Conservation (phyloP, 2,888 invertebrate genomes). For the Perdita meconis region DNA sequence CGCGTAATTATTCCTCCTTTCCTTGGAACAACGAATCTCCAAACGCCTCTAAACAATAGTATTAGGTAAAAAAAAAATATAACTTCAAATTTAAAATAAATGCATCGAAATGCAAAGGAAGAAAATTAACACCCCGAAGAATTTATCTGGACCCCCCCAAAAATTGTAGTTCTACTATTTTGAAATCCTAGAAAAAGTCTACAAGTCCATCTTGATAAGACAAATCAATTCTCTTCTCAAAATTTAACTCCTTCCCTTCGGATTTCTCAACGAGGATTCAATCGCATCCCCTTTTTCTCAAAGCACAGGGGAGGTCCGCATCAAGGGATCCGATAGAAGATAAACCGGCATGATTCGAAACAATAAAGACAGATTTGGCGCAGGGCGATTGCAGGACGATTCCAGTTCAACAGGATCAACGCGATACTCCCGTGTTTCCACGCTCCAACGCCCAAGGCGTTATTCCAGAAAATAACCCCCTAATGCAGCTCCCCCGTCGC, state of each 20-base stretch:
- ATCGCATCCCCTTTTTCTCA: neutral
- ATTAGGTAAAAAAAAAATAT: no score
- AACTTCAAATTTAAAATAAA: no score
- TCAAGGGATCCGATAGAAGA: neutral
- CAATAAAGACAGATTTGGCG: slow-evolving; percentile 62
- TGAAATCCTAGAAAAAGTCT: no score
- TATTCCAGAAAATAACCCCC: slow-evolving; percentile 72
- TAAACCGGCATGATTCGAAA: slow-evolving; percentile 38
- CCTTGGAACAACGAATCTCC: no score
- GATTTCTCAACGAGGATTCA: neutral
- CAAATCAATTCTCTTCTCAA: no score
- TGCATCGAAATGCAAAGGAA: no score
- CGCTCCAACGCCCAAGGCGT: slow-evolving; percentile 76
- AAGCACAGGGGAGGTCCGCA: neutral
- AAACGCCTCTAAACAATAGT: no score
- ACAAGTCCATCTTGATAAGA: no score
- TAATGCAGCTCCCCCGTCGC: slow-evolving; percentile 54
- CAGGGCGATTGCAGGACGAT: slow-evolving; percentile 46
- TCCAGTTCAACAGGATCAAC: slow-evolving; percentile 58
- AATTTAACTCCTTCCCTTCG: no score
- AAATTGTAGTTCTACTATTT: no score
- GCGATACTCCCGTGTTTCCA: slow-evolving; percentile 74
- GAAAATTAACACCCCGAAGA: no score
- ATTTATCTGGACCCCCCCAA: no score
- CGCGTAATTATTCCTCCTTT: slow-evolving; percentile 26